Conservation (phyloP, 2,113 vertebrate genomes). For the Steatornis caripensis region DNA sequence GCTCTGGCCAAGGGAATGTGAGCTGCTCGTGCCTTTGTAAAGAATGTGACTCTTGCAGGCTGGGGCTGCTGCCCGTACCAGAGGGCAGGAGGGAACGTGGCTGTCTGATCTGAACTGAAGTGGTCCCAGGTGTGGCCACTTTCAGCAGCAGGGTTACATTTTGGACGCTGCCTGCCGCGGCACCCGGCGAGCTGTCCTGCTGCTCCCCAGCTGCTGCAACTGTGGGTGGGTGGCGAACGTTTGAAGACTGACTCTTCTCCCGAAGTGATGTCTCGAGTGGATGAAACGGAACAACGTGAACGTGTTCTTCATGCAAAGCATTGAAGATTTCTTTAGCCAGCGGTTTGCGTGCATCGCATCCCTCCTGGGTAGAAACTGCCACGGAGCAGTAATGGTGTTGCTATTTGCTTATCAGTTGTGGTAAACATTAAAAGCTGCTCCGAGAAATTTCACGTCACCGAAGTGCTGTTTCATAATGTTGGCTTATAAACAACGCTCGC, state of each 20-base stretch:
- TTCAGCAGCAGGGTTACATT: neutral
- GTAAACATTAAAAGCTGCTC: neutral
- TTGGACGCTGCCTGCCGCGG: rapidly evolving
- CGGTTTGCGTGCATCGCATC: neutral
- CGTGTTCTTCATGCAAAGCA: neutral
- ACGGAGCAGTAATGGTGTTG: neutral
- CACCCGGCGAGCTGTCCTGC: neutral
- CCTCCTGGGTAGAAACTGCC: neutral
- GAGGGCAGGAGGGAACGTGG: neutral
- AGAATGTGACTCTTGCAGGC: neutral
- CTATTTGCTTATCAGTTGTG: neutral
- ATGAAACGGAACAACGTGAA: neutral
- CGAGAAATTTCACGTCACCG: neutral
- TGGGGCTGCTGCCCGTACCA: rapidly evolving
- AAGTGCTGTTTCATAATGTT: neutral
- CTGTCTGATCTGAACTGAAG: rapidly evolving
- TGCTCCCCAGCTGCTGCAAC: neutral
- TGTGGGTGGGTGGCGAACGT: neutral
- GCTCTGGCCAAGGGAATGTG: neutral
- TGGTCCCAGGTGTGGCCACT: neutral
- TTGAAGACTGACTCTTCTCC: neutral
- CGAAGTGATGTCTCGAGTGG: rapidly evolving
- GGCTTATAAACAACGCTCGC: neutral
- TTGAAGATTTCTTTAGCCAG: rapidly evolving
- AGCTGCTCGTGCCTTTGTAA: neutral